These are phyloP conservation scores for Ceriagrion tenellum DNA, from an alignment of 2,888 invertebrate genomes.

Conservation along the genomic window DNA sequence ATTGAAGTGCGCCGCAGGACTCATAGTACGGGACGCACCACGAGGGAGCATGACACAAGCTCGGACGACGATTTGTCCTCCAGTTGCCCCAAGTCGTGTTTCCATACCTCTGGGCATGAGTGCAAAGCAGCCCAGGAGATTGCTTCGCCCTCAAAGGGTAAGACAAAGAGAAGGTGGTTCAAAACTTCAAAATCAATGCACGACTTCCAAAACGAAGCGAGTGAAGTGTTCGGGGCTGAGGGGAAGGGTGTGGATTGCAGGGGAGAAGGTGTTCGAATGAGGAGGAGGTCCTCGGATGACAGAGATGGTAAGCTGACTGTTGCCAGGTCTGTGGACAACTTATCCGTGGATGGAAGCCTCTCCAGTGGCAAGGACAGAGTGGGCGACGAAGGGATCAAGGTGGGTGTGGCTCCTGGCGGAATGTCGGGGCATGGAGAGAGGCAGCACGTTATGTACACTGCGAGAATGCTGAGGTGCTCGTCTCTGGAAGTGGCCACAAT, in stretches of 20 bases:
- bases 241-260: not conserved
- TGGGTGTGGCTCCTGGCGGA: not conserved
- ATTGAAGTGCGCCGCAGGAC: slow-evolving; percentile 23
- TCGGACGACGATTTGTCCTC: slow-evolving; percentile 20
- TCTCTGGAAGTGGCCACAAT: slow-evolving; percentile 43
- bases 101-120: not conserved
- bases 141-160: not conserved
- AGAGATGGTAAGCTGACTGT: not conserved
- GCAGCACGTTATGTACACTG: slow-evolving; percentile 45
- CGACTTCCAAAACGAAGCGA: slow-evolving; percentile 36
- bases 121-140: slow-evolving; percentile 11
- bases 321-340: slow-evolving; percentile 42
- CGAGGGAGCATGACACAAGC: slow-evolving; percentile 44
- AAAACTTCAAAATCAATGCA: slow-evolving; percentile 49
- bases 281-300: slow-evolving; percentile 48
- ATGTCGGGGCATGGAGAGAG: not conserved
- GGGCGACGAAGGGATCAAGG: not conserved
- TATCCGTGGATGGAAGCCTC: slow-evolving; percentile 29
- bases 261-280: not conserved
- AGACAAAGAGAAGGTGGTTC: slow-evolving; percentile 42
- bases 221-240: not conserved
- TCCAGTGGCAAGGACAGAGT: not conserved
- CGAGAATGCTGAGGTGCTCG: slow-evolving; percentile 43
- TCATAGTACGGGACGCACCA: slow-evolving; percentile 44
- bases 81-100: not conserved